Evolutionary conservation across 2,888 invertebrate species (phyloP).

Genomic region (Lasioglossum oenotherae): DNA sequence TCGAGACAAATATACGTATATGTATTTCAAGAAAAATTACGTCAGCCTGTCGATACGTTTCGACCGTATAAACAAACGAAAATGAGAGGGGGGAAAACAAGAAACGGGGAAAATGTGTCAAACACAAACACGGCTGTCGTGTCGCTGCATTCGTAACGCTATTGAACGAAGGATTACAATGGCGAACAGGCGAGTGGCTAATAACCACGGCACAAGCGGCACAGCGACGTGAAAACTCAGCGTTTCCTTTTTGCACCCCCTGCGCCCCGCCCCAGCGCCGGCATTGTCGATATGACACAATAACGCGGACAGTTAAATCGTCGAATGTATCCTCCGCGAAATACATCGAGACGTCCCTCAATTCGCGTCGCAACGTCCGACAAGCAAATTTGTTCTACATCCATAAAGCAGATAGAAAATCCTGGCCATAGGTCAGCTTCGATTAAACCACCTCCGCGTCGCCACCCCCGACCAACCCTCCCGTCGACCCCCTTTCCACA

Average conservation of each 20-base stretch:
- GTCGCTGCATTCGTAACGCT: conserved; percentile 8
- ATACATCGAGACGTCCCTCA: conserved; percentile 29
- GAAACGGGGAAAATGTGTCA: conserved; percentile 10
- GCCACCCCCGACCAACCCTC: not conserved
- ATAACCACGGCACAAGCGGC: conserved; percentile 21
- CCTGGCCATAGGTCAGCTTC: conserved; percentile 10
- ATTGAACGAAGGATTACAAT: conserved; percentile 24
- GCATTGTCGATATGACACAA: conserved; percentile 2
- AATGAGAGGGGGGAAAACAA: not conserved
- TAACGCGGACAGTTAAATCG: conserved; percentile 31
- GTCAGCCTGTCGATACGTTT: conserved; percentile 1
- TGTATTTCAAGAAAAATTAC: not conserved
- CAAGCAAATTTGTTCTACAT: conserved; percentile 34
- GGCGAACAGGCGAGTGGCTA: conserved; percentile 7
- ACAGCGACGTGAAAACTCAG: conserved; percentile 19
- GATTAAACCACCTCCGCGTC: conserved; percentile 37
- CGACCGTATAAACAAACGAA: not conserved
- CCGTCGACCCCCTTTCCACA: not conserved
- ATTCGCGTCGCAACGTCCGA: conserved; percentile 5
- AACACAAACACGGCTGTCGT: conserved; percentile 7
- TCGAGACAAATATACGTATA: not conserved
- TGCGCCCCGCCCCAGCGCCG: not conserved
- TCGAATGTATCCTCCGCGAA: conserved; percentile 17
- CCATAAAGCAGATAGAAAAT: conserved; percentile 11
- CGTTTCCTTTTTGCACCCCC: conserved; percentile 12